Evolutionary conservation across 2,113 vertebrate genomes (phyloP), one percentile per base, ranked within the genome.

Genomic region (Gallinago paraguaiae): DNA sequence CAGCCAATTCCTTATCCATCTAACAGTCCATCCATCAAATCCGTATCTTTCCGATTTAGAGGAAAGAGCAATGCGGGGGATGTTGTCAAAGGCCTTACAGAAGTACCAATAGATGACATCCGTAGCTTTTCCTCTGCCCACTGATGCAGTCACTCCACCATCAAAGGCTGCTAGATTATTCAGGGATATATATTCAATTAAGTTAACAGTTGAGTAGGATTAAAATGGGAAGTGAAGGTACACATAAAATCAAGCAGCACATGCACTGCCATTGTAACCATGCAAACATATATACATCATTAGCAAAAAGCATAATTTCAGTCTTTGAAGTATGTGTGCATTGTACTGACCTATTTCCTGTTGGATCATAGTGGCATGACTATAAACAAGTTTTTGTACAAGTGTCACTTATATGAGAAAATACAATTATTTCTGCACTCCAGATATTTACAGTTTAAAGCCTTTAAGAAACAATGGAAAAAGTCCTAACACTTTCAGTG

Each of bases 381-480:
- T 53, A 72, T 18, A 54, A 86, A 57, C 11, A 79, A 90, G 30
- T 24, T 24, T 80, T 45, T 54, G 7, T 67, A 53, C 24, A 87
- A 30, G 11, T 70, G 39, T 53, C n/a, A 90, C 17, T 27, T 81
- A 54, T 53, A 31, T 56, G 31, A 91, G 43, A 64, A 61, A 54
- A 92, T 6, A 35, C 43, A 76, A 75, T 88, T 90, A 54, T 70
- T 92, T 79, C 65, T 86, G 24, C 28, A 78, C 37, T 84, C 39
- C 27, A 86, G 75, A 41, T 68, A 70, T 81, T 93, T 90, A 23
- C 17, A 61, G 43, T 33, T 91, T 35, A 80, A 87, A 93, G 11
- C 10, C 37, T 46, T 5, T 9, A 11, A 7, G 22, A 94, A 86
- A 41, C 6, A 31, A 14, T 9, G 3, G 28, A 82, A 59, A 78